These are phyloP conservation scores for Palloptera scutellata DNA, from an alignment of 2,888 invertebrate genomes.

Conservation along the genomic window DNA sequence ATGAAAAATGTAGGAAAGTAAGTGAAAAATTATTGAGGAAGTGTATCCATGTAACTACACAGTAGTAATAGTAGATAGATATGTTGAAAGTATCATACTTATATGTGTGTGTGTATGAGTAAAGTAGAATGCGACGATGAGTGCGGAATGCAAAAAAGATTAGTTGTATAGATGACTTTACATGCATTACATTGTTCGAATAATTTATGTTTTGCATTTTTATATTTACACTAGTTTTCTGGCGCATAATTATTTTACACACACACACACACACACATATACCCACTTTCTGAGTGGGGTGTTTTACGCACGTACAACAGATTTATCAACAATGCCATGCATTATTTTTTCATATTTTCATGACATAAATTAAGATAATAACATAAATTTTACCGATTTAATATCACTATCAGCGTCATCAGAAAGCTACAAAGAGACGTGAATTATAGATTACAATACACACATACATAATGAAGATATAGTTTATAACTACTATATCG, in stretches of 20 bases:
- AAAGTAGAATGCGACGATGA: not conserved
- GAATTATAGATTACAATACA: no score
- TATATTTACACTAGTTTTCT: not conserved
- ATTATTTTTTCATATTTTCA: no score
- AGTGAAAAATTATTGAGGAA: conserved; percentile 9
- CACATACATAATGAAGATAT: no score
- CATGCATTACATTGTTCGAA: not conserved
- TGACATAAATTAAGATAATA: no score
- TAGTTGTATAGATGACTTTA: not conserved
- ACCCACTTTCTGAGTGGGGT: no score
- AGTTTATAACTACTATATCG: no score
- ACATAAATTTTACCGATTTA: no score
- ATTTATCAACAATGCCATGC: no score
- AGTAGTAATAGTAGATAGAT: no score
- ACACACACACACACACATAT: not conserved
- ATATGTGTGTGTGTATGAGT: conserved; percentile 10
- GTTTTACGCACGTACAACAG: no score
- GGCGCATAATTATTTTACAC: not conserved
- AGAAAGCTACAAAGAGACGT: no score
- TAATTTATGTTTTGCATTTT: not conserved
- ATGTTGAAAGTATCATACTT: conserved; percentile 8
- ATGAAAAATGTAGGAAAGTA: conserved; percentile 4
- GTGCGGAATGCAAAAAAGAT: not conserved
- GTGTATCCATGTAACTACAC: not conserved
- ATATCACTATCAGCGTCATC: no score